These are phyloP conservation scores for Chrysaora quinquecirrha DNA, from an alignment of 30 jellyfish, hydroid and myxozoan species.

Conservation along the genomic window DNA sequence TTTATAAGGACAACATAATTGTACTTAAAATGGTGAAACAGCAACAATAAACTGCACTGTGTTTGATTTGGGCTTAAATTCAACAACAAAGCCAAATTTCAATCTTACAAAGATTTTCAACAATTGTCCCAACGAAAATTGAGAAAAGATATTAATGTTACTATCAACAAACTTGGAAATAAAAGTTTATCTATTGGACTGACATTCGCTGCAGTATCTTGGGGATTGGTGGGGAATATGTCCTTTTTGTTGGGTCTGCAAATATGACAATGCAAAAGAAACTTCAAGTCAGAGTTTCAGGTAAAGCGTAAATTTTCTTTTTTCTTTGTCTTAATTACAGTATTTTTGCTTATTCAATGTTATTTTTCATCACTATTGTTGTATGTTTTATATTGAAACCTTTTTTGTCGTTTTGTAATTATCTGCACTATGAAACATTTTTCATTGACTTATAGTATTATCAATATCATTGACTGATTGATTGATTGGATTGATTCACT, in stretches of 20 bases:
- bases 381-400: background rate
- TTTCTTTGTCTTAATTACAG: background rate
- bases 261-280: background rate
- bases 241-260: background rate
- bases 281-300: background rate
- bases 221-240: conserved; percentile 33
- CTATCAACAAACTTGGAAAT: background rate
- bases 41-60: background rate
- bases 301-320: background rate
- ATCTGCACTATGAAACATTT: background rate
- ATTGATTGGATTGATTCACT: no score
- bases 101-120: background rate
- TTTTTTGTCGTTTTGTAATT: no score
- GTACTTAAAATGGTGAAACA: background rate
- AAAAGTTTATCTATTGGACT: background rate
- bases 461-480: no score
- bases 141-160: background rate
- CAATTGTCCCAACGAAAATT: conserved; percentile 7
- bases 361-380: no score
- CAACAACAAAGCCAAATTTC: no score
- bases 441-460: background rate
- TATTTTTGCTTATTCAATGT: background rate
- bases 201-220: background rate
- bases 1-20: background rate
- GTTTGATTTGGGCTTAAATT: no score